These are phyloP conservation scores for Drosophila subsilvestris DNA, from an alignment of 2,888 invertebrate genomes.

Conservation along the genomic window DNA sequence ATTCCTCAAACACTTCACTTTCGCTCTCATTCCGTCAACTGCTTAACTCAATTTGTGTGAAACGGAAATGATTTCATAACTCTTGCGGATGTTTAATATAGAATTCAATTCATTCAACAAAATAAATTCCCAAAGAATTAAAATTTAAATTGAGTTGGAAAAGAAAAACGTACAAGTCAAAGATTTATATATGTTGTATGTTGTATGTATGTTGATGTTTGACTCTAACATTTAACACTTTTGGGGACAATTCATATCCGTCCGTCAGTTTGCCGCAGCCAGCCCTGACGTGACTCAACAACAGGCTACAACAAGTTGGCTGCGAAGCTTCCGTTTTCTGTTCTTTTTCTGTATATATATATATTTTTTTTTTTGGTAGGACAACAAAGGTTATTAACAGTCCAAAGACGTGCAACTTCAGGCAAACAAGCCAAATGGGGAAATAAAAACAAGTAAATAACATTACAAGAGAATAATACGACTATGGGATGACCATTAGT, in stretches of 20 bases:
- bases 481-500: background rate
- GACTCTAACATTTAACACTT: conserved; percentile 60
- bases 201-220: background rate
- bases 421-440: conserved; percentile 47
- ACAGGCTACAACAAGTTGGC: conserved; percentile 55
- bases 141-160: conserved; percentile 38
- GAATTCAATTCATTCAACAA: conserved; percentile 59
- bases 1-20: conserved; percentile 61
- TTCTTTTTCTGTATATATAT: too few species aligned
- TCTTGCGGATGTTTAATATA: conserved; percentile 64
- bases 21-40: conserved; percentile 48
- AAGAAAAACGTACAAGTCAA: conserved; percentile 23
- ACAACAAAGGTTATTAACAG: conserved; percentile 72
- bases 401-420: conserved; percentile 66
- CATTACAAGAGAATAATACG: background rate
- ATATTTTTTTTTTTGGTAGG: conserved; percentile 39
- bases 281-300: conserved; percentile 53
- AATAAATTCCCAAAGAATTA: conserved; percentile 46
- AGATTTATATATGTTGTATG: conserved; percentile 4
- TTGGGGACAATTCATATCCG: conserved; percentile 72
- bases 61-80: conserved; percentile 73
- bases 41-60: conserved; percentile 62
- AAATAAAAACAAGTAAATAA: conserved; percentile 33
- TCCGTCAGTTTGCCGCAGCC: conserved; percentile 41
- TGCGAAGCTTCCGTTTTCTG: conserved; percentile 69